Base-by-base conservation (phyloP, 2,888 invertebrate species). In the Pyrrhosoma nymphula region DNA sequence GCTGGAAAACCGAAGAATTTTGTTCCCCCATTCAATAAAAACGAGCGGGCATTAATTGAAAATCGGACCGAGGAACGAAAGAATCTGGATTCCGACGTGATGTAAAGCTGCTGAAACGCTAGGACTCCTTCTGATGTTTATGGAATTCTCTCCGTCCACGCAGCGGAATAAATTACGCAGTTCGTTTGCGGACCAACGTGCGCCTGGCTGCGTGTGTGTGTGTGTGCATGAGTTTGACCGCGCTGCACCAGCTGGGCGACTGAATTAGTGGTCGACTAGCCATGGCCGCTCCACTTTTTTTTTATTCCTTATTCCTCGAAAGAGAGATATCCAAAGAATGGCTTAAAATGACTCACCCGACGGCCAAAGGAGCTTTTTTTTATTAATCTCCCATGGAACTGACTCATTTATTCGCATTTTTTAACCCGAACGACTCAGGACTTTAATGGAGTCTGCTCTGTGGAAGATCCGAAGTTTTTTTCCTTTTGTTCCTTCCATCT, bases 331-430 rank as follows among this genome's bases (percentile, higher is more conserved):
- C 82, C 82, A 35, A 35, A 82, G 82, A 82, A 82, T 82, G 82
- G 82, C 82, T 82, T 82, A 35, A 35, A 82, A 82, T n/a, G 82
- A 82, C 82, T 82, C 82, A 35, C 82, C 82, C 30, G 82, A 16
- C 82, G 82, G 82, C 16, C 82, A 82, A 82, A 35, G 35, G 35
- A 35, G 82, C 14, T 16, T 16, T 26, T 82, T 82, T 82, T 35
- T 82, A 82, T 82, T 82, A 82, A 82, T 82, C 35, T 82, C 82
- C 82, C 30, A 35, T 30, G 82, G 82, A 82, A 82, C 30, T 35
- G 82, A 35, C 82, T 82, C 82, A 82, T 82, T 82, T 82, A 82
- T 82, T 82, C 82, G 35, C 82, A 82, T 82, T 82, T 82, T 82
- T 82, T 82, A 82, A 82, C 82, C 82, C 82, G 82, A 82, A 82